These are phyloP conservation scores for Genyomyrus donnyi DNA, from an alignment of 2,113 vertebrate species.

Conservation along the genomic window DNA sequence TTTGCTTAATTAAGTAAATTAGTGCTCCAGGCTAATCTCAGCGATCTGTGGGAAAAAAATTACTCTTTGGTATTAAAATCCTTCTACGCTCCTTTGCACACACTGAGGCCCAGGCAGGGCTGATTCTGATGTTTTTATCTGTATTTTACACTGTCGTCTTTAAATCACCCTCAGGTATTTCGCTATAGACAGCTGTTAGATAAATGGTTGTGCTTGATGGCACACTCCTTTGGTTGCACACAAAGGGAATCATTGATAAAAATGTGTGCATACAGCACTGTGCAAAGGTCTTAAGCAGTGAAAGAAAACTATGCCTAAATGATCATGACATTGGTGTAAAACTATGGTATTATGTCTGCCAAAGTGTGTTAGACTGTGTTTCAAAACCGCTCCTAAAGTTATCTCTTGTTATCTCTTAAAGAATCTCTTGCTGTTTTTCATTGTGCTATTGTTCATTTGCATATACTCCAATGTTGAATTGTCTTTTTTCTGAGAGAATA, in stretches of 20 bases:
- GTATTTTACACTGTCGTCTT: neutral
- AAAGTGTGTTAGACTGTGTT: neutral
- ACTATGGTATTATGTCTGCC: neutral
- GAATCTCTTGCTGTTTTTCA: neutral
- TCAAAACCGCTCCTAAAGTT: neutral
- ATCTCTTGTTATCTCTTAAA: neutral
- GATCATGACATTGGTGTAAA: neutral
- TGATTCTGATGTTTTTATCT: neutral
- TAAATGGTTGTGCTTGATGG: neutral
- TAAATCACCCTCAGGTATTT: neutral
- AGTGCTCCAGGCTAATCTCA: neutral
- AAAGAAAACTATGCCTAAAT: neutral
- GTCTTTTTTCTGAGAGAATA: neutral
- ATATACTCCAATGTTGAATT: neutral
- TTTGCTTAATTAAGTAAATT: constrained; percentile 13
- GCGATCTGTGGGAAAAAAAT: neutral
- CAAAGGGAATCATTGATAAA: neutral
- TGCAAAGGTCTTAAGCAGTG: neutral
- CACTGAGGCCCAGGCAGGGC: neutral
- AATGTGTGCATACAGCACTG: neutral
- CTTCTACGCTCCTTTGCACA: neutral
- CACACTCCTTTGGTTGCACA: neutral
- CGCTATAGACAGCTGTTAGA: neutral
- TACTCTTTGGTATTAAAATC: neutral
- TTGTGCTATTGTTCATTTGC: neutral